Evolutionary conservation across 2,797 vertebrate genomes (phyloP).

Genomic region (Gadopsis marmoratus): DNA sequence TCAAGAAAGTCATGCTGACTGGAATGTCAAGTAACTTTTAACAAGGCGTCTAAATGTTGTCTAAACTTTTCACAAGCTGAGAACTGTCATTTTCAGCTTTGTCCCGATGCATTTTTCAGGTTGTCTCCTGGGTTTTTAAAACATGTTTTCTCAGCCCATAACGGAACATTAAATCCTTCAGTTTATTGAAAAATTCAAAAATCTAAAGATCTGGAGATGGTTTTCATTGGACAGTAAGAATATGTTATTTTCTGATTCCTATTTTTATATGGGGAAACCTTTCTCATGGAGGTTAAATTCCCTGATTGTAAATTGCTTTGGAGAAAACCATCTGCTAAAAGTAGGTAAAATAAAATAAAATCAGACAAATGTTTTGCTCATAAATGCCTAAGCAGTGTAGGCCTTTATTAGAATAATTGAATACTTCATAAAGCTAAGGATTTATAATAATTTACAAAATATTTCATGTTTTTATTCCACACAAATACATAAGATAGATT

Average conservation of each 20-base stretch:
- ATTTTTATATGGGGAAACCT: too few relatives aligned
- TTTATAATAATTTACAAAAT: slow-evolving; percentile 83
- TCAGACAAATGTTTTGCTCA: slow-evolving; percentile 36
- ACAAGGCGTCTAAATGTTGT: not conserved
- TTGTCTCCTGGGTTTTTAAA: not conserved
- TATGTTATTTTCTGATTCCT: not conserved
- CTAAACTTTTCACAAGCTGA: not conserved
- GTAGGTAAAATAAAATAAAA: slow-evolving; percentile 2
- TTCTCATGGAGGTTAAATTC: not conserved
- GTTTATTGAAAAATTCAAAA: too few relatives aligned
- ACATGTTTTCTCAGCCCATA: not conserved
- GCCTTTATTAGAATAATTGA: slow-evolving; percentile 81
- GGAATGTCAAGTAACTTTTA: not conserved
- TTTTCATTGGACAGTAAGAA: not conserved
- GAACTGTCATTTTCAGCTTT: too few relatives aligned
- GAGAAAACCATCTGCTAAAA: not conserved
- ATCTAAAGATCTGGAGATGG: not conserved
- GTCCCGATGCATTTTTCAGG: too few relatives aligned
- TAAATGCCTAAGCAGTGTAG: slow-evolving; percentile 61
- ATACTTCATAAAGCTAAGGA: slow-evolving; percentile 72
- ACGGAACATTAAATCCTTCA: not conserved
- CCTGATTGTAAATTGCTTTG: not conserved
- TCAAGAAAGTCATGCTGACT: not conserved
- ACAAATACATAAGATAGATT: slow-evolving; percentile 71
- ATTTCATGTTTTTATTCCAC: slow-evolving; percentile 65